Percentiles rank a stretch among this genome's conserved stretches.
Conservation (phyloP, 2,797 vertebrate species). For the Enteromius unitaeniatus region DNA sequence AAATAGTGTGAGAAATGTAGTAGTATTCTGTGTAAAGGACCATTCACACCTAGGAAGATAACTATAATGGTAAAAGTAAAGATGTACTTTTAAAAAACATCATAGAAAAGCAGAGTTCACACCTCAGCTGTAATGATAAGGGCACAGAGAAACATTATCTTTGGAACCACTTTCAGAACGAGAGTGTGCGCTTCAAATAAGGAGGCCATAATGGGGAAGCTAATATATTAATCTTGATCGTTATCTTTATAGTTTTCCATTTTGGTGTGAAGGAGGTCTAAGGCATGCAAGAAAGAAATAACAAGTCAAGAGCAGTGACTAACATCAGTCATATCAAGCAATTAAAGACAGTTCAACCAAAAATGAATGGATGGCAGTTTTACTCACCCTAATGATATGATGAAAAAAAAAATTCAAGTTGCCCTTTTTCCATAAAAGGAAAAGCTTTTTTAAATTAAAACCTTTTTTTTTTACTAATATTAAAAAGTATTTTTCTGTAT, state of each 20-base stretch:
- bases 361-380: neutral
- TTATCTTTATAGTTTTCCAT: neutral
- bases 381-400: neutral
- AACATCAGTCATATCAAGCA: neutral
- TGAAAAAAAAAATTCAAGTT: neutral
- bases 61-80: neutral
- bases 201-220: neutral
- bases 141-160: neutral
- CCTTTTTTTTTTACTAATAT: neutral
- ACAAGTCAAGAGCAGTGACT: neutral
- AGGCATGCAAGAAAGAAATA: neutral
- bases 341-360: neutral
- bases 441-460: too few relatives aligned
- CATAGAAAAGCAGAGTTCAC: neutral
- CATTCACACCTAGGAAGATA: neutral
- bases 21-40: neutral
- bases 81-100: neutral
- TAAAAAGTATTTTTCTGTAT: neutral
- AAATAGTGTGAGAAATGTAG: neutral
- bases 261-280: neutral
- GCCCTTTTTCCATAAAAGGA: neutral
- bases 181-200: too few relatives aligned
- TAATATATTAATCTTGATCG: neutral
- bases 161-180: neutral
- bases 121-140: neutral